Evolutionary conservation across 2,113 vertebrate genomes (phyloP).

Genomic region (Lipotes vexillifer): DNA sequence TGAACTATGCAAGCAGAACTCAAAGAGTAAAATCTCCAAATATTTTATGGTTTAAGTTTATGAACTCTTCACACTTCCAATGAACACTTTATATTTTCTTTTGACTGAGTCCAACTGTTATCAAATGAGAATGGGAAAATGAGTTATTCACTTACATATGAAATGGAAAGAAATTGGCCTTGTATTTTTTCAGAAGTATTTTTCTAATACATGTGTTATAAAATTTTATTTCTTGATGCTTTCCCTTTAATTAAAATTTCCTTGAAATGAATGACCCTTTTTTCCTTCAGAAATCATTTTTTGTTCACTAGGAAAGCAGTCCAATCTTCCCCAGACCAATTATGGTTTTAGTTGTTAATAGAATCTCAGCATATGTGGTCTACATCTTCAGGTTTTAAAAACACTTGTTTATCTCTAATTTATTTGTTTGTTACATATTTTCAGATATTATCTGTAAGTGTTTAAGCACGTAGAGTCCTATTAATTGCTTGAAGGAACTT

Average conservation of each 20-base stretch:
- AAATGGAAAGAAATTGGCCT: constrained; percentile 24
- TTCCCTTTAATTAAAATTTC: constrained; percentile 47
- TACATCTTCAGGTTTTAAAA: neutral
- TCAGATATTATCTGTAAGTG: neutral
- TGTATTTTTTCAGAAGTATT: constrained; percentile 21
- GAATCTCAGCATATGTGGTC: neutral
- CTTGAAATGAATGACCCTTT: constrained; percentile 27
- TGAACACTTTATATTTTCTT: constrained; percentile 65
- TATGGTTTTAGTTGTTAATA: neutral
- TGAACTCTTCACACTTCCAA: constrained; percentile 52
- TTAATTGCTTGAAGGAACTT: neutral
- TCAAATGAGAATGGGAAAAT: constrained; percentile 57
- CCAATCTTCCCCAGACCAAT: neutral
- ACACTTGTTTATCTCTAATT: neutral
- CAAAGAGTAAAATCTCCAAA: constrained; percentile 23
- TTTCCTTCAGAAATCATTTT: constrained; percentile 25
- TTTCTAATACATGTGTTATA: neutral
- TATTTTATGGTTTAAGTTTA: constrained; percentile 55
- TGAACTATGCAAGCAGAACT: constrained; percentile 31
- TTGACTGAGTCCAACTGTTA: constrained; percentile 52
- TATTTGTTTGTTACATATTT: neutral
- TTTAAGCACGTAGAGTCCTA: neutral
- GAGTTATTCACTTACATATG: constrained; percentile 56
- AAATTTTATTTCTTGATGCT: neutral
- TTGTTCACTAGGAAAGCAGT: neutral